Base-by-base conservation (phyloP, 2,888 invertebrate species). In the Lycia hirtaria region DNA sequence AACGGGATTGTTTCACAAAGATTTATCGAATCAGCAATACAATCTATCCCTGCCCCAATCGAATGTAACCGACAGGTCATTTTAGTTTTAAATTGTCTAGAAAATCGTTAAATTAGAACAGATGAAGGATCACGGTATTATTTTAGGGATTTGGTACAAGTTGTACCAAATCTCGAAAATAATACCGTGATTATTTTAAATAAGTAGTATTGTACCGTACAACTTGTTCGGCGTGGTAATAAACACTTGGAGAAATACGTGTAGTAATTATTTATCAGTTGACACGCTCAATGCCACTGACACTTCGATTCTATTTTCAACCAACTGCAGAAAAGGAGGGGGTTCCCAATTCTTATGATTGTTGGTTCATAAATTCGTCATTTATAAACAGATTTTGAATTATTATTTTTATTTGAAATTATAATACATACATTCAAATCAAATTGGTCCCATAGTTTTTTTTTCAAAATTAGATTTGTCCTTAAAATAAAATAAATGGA, bases 61-160 rank as follows among this genome's bases (percentile, higher is more conserved):
- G 52, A 52, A 58, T 58, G 57, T 48, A 37, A 44, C 48, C 41
- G 52, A 57, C 57, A 57, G 57, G 47, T 48, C 51, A 52, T 52
- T 47, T 57, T 37, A 52, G 57, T 52, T 57, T 57, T 52, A 57
- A 57, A 52, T 52, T 57, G 57, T 51, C 47, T 57, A 52, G 57
- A 57, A 57, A 52, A 57, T 57, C 12, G 47, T 20, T 35, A 57
- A 52, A 47, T 57, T 48, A 47, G 52, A 43, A 41, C 44, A 41
- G 47, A 54, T 33, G 58, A 51, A 62, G 60, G 44, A 64, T 50
- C 50, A 50, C 30, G 17, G 26, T 30, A 30, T 38, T 32, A 35
- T 53, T 45, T 35, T 43, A 14, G 22, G 67, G 66, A 71, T 63
- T n/a, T 62, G 63, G 68, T 52, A n/a, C 43, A 56, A 67, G 67